Base-by-base conservation (phyloP, 1,140 invertebrate species). In the Drosophila pruinosa region DNA sequence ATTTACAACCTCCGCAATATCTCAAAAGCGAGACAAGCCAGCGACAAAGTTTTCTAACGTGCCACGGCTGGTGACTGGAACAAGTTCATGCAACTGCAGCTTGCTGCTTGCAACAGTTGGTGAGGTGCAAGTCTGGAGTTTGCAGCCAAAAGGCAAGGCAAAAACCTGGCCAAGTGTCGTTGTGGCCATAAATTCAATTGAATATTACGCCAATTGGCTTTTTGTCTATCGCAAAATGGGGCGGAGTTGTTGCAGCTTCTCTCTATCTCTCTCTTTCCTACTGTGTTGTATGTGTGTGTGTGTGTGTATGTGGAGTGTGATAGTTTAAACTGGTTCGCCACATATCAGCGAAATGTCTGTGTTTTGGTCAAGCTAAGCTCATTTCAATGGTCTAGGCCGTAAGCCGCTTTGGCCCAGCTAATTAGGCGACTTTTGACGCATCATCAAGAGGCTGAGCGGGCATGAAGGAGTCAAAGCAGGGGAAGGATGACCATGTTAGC, bases 171-270 rank as follows among this genome's bases (percentile, higher is more conserved):
- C 75, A 88, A 88, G 83, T 90, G 83, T 90, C 80, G 81, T 76
- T 82, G 89, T 89, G 75, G 78, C 89, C 89, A 90, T 90, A 90
- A 89, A 90, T 90, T 81, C 86, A 90, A 90, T 89, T 90, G 83
- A 89, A 89, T 89, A 89, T 89, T 89, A 89, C 88, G 83, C 88
- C 83, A 83, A 90, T 83, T 90, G 88, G 88, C 75, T 89, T 89
- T 86, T 86, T 86, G 81, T 86, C 81, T 86, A 86, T 86, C 82
- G 73, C 73, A 48, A 74, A 71, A 75, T 52, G 81, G 74, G 80
- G 77, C 75, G 81, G 69, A 78, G 81, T 54, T 56, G 57, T 62
- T 57, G 39, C 10, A n/a, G 19, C 53, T 62, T 57, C 8, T 31
- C 22, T 3, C 56, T 74, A 47, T 41, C 31, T 58, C 28, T 41